A percentile compares a stretch with the other conserved stretches of the same genome.
Conservation (phyloP, 2,797 vertebrate genomes). For the Poeciliopsis presidionis region DNA sequence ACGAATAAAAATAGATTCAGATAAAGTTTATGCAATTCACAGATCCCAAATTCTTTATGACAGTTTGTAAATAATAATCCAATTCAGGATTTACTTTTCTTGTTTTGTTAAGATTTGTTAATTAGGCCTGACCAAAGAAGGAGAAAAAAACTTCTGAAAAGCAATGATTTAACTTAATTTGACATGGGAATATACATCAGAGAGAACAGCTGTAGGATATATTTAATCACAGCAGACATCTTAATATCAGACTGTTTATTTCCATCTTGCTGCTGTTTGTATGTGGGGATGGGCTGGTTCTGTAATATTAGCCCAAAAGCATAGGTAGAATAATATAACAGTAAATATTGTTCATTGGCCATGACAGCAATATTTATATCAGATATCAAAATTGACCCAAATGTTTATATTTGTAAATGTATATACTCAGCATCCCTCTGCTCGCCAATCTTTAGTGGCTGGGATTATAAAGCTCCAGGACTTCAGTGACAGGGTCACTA, state of each 20-base stretch:
- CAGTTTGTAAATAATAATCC: not conserved
- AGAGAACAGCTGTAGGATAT: not conserved
- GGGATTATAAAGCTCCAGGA: no score
- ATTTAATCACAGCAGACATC: not conserved
- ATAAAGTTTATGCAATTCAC: not conserved
- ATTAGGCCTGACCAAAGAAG: not conserved
- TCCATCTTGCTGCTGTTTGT: no score
- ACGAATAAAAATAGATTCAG: not conserved
- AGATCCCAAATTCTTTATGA: not conserved
- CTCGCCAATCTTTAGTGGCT: not conserved
- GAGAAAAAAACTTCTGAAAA: not conserved
- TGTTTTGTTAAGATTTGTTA: not conserved
- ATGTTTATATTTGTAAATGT: no score
- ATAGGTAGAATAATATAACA: no score
- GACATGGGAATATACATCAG: not conserved
- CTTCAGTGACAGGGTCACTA: no score
- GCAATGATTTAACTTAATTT: not conserved
- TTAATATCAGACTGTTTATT: not conserved
- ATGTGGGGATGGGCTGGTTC: no score
- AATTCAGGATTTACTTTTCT: not conserved
- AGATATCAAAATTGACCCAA: no score
- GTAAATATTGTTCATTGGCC: no score
- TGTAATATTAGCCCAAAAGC: no score
- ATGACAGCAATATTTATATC: no score
- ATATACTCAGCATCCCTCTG: no score